Evolutionary conservation across 2,113 vertebrate species (phyloP).

Genomic region (Parus major): DNA sequence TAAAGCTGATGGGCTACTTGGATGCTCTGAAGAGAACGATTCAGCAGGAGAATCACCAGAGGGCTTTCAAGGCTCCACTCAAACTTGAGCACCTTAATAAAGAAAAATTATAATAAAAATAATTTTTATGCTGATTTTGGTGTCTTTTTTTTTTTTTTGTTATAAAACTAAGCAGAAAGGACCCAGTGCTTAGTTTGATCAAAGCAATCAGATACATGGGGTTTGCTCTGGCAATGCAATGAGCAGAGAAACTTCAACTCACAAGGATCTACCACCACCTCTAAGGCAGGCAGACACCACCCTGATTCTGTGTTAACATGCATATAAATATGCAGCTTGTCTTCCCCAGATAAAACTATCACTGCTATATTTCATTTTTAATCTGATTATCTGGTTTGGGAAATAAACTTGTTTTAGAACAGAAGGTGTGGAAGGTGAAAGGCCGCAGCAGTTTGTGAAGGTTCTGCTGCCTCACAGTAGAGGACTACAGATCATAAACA

Average conservation of each 20-base stretch:
- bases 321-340: neutral
- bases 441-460: neutral
- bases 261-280: neutral
- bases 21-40: conserved; percentile 79
- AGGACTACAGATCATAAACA: neutral
- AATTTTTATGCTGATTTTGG: neutral
- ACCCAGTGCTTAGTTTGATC: neutral
- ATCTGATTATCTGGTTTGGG: neutral
- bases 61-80: conserved; percentile 87
- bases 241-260: neutral
- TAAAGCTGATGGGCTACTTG: conserved; percentile 82
- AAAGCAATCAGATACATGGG: neutral
- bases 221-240: neutral
- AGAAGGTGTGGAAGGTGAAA: neutral
- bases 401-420: neutral
- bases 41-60: conserved; percentile 81
- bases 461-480: neutral
- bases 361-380: neutral
- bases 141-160: neutral
- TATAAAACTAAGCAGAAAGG: neutral
- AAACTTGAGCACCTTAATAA: conserved; percentile 81
- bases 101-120: neutral
- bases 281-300: neutral
- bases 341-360: neutral
- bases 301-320: neutral